phyloP scores from a whole-genome alignment of 1,140 invertebrate genomes.

The Euura saliciscinereae region DNA sequence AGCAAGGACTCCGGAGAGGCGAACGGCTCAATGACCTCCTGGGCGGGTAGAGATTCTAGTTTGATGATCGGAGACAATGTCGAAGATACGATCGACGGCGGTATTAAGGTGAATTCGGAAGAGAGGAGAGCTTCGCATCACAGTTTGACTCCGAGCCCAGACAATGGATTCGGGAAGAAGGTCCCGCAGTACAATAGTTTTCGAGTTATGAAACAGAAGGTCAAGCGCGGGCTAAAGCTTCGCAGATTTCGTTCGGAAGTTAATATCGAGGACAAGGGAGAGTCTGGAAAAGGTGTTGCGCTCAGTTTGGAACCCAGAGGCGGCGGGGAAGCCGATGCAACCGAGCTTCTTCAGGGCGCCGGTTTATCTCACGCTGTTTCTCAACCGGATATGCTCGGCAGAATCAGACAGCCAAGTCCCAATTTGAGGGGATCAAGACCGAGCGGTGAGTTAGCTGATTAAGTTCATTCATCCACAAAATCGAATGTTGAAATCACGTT shows the following conservation, averaged over 20 bases:
- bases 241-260: constrained; percentile 58
- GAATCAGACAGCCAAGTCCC: constrained; percentile 46
- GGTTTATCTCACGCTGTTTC: constrained; percentile 55
- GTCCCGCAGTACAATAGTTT: constrained; percentile 49
- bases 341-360: constrained; percentile 50
- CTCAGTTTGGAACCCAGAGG: constrained; percentile 52
- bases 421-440: constrained; percentile 36
- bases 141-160: constrained; percentile 47
- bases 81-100: constrained; percentile 25
- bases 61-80: constrained; percentile 22
- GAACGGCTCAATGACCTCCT: constrained; percentile 33
- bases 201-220: constrained; percentile 55
- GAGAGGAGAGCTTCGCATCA: constrained; percentile 39
- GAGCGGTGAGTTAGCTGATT: constrained; percentile 34
- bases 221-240: constrained; percentile 53
- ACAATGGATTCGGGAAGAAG: constrained; percentile 48
- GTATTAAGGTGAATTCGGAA: constrained; percentile 29
- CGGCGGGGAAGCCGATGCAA: constrained; percentile 53
- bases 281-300: constrained; percentile 42
- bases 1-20: constrained; percentile 44
- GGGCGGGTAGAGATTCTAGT: constrained; percentile 28
- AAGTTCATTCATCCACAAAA: not conserved
- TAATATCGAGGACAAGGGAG: constrained; percentile 51
- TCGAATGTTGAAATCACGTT: not conserved
- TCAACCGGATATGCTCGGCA: constrained; percentile 52